Evolutionary conservation across 2,113 vertebrate species (phyloP), one percentile per base, ranked within the genome.

Genomic region (Pogona vitticeps): DNA sequence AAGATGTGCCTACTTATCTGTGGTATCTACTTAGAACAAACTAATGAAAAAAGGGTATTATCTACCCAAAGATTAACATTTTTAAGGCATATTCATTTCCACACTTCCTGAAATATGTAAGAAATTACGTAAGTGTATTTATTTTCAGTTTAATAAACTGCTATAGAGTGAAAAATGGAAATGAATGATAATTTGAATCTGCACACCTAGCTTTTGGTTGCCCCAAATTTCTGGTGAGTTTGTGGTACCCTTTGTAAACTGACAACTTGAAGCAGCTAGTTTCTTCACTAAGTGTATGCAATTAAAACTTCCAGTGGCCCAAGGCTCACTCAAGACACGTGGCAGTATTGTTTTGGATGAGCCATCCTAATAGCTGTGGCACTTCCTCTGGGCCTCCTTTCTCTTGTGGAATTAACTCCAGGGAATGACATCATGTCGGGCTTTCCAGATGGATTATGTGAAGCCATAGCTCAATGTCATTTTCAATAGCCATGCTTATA

Each of bases 401-500:
- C 93, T 94, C 95, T 91, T 90, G 88, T 94, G 95, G 95, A 96
- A 96, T 90, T 95, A 96, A 97, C 97, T 97, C 97, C 94, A 92
- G 97, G 97, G 97, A 98, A 96, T 89, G 85, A 97, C 97, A 97
- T 97, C 97, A 98, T 94, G 97, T 98, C 96, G 96, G 96, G 96
- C 93, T 96, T 97, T 97, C 97, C 97, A 97, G 97, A 97, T 97
- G 97, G 97, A 97, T 97, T 96, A 96, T 95, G 95, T 96, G 96
- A 93, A 96, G 95, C 96, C 96, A 97, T 97, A 97, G 96, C 97
- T 97, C 97, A 96, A 96, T 97, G 96, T 97, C 96, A 97, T 97
- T 96, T 97, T 96, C 97, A 97, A 97, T 96, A 96, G 95, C 96
- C 97, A 95, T 96, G 94, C 96, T 97, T 97, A 97, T 98, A 98